Evolutionary conservation across 2,888 invertebrate genomes (phyloP), one percentile per base, ranked within the genome.

Genomic region (Lampropteryx suffumata): DNA sequence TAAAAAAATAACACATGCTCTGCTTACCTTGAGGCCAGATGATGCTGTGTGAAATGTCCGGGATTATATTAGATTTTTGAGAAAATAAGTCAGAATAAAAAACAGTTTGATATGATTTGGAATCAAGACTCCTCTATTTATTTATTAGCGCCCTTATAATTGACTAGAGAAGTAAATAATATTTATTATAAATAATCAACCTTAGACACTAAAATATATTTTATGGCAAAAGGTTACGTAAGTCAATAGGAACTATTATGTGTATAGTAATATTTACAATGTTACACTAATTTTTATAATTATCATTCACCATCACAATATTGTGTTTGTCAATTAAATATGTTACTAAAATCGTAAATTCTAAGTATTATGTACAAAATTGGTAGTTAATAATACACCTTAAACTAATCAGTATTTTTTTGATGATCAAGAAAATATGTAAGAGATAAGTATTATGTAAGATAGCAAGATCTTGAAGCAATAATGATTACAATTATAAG

Each of bases 91-190:
- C n/a, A n/a, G 17, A 11, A 6, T 24, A 1, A 24, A 24, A 7
- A 24, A 6, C 24, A 24, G 24, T 24, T 24, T 33, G 66, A 69
- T 72, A 61, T 71, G 73, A 72, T 73, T 61, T 70, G 75, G 75
- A 81, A 78, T 76, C 60, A 67, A 61, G 68, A 73, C 79, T 79
- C 79, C 79, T 81, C 77, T 83, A n/a, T n/a, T 75, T 79, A 82
- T 78, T 84, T 50, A 67, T 59, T 78, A 84, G 83, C 80, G 79
- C 80, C 77, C 69, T 73, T 76, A 55, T 55, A 64, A 66, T 68
- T 85, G 86, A 87, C 86, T 87, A 87, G 86, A 77, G 81, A 82
- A 85, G 76, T 82, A 75, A 64, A 73, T 71, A 69, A 55, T 64
- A 64, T 61, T 57, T 49, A 58, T 67, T 55, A 80, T 83, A 84